A percentile compares a stretch with the other conserved stretches of the same genome.
Evolutionary conservation across 2,113 vertebrate species (phyloP).

Genomic region (Burhinus oedicnemus): DNA sequence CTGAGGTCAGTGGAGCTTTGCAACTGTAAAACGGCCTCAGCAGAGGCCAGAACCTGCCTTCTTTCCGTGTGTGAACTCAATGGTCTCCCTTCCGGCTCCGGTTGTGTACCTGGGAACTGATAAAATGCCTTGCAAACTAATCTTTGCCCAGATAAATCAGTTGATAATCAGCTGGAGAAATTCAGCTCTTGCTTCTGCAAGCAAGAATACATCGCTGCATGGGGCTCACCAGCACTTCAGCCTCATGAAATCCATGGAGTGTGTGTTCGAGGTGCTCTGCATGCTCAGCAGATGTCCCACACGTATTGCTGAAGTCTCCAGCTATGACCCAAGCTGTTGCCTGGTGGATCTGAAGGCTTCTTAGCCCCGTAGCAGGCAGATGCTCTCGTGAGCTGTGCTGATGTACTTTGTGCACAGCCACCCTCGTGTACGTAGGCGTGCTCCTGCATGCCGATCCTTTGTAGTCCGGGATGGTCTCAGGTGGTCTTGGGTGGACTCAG

Average conservation of each 20-base stretch:
- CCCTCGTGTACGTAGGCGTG: accelerated
- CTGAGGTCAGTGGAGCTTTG: background rate
- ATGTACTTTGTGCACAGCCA: background rate
- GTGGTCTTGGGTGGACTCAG: background rate
- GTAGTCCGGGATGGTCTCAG: background rate
- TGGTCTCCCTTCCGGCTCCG: background rate
- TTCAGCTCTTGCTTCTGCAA: background rate
- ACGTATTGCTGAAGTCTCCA: background rate
- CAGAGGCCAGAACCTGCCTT: background rate
- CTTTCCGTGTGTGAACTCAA: background rate
- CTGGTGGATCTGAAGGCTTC: background rate
- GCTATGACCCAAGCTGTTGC: background rate
- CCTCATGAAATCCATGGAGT: background rate
- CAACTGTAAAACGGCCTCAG: background rate
- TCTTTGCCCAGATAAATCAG: background rate
- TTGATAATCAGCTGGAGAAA: background rate
- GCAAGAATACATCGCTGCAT: accelerated
- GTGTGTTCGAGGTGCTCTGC: background rate
- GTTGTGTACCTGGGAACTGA: background rate
- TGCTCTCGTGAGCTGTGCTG: background rate
- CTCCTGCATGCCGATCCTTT: background rate
- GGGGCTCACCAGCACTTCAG: background rate
- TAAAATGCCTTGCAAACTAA: background rate
- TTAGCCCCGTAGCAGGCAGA: background rate
- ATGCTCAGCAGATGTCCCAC: background rate